Base-by-base conservation (phyloP, 2,113 vertebrate genomes). In the Electrona antarctica region DNA sequence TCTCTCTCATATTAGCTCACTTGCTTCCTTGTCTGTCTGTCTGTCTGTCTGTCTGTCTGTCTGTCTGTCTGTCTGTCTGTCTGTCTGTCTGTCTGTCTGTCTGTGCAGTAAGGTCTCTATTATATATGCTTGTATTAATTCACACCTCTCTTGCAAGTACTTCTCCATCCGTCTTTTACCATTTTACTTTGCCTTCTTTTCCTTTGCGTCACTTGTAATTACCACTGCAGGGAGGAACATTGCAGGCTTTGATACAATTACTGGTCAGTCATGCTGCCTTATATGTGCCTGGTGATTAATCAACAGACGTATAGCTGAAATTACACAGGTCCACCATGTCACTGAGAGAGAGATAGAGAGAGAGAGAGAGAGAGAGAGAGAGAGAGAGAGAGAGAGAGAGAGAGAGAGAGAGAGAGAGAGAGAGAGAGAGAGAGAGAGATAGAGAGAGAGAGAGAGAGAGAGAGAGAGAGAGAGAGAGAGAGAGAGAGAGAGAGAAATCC, bases 281-380 rank as follows among this genome's bases (percentile, higher is more conserved):
- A 14, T 29, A 21, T 58, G 51, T 52, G n/a, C 29, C 47, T 61
- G 46, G 60, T 62, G 70, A 77, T 70, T 67, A 67, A 66, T 74
- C 71, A 28, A 52, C 54, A 75, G 60, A 60, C 21, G 3, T 46
- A 41, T 69, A 54, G 33, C 41, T 62, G 58, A 46, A 54, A 55
- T 72, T 72, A 55, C 70, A 28, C 61, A 47, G 60, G 47, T 11
- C 62, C 13, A 64, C 46, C 33, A 28, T 51, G 11, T 7, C 50
- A 28, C 9, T 11, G 1, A 29, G 48, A 57, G 52, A 33, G 29
- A 11, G 49, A 59, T 21, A 68, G 56, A 46, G 8, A 50, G 7
- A 67, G 9, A 52, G 28, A 13, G 13, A 29, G n/a, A 46, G 49
- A 21, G 54, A 21, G n/a, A 14, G 47, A 55, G 12, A 6, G 21